These are phyloP conservation scores for Clarias fuscus DNA, from an alignment of 2,797 vertebrate species.

Conservation along the genomic window DNA sequence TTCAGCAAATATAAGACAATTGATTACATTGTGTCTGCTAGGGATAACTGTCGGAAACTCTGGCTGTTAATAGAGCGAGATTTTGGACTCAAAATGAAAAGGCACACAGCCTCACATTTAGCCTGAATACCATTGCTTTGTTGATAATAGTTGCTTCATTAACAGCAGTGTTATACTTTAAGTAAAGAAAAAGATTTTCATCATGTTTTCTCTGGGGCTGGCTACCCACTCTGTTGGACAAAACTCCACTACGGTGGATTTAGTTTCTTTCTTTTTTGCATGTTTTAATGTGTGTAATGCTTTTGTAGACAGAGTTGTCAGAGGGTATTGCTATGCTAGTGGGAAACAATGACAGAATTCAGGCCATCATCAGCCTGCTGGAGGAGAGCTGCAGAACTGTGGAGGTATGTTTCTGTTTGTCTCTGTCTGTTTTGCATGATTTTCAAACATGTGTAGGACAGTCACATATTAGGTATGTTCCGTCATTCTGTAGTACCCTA, in stretches of 20 bases:
- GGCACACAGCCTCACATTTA: neutral
- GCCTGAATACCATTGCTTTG: neutral
- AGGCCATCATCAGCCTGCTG: conserved; percentile 86
- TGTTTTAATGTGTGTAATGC: conserved; percentile 36
- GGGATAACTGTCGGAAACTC: neutral
- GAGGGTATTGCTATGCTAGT: conserved; percentile 89
- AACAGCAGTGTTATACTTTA: neutral
- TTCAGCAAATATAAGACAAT: neutral
- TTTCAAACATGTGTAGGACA: neutral
- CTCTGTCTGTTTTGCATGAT: neutral
- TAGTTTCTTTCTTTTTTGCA: neutral
- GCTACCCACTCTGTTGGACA: neutral
- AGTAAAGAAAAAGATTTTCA: neutral
- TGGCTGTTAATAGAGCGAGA: neutral
- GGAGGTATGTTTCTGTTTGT: conserved; percentile 74
- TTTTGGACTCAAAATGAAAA: neutral
- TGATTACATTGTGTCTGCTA: neutral
- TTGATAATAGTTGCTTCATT: neutral
- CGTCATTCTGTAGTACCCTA: neutral
- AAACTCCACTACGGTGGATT: neutral
- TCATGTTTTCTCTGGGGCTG: neutral
- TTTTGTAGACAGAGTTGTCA: conserved; percentile 82
- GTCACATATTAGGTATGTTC: neutral
- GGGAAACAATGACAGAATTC: conserved; percentile 89
- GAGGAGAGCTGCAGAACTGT: conserved; percentile 87